Evolutionary conservation across 2,888 invertebrate genomes (phyloP).

Genomic region (Eilema sororculum): DNA sequence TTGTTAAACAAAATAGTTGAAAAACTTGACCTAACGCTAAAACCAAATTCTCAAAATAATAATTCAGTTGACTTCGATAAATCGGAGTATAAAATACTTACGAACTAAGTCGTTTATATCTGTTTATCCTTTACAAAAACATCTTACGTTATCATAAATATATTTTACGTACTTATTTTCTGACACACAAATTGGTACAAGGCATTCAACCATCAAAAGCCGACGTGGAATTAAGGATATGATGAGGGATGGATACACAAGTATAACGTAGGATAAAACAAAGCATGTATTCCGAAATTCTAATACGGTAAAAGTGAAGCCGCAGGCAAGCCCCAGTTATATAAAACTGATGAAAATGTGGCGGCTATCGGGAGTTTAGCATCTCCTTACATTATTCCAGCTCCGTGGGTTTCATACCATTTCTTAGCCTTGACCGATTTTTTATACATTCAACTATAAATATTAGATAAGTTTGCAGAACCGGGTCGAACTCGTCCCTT

Average conservation of each 20-base stretch:
- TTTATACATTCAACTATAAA: constrained; percentile 45
- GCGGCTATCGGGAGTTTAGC: constrained; percentile 34
- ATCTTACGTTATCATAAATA: constrained; percentile 33
- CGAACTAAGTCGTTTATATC: constrained; percentile 1
- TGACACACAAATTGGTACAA: constrained; percentile 3
- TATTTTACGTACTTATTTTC: background rate
- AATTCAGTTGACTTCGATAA: background rate
- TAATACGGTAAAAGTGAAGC: constrained; percentile 11
- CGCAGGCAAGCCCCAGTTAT: constrained; percentile 15
- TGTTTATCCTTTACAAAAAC: constrained; percentile 25
- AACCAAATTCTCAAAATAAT: background rate
- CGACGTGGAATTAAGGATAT: constrained; percentile 10
- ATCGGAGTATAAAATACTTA: background rate
- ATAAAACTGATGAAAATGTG: constrained; percentile 21
- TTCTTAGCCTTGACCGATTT: constrained; percentile 46
- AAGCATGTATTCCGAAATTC: constrained; percentile 12
- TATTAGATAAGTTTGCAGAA: constrained; percentile 46
- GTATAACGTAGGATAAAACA: constrained; percentile 14
- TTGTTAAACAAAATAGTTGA: too few species aligned
- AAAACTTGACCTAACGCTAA: too few species aligned
- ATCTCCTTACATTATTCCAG: constrained; percentile 35
- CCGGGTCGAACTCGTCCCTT: constrained; percentile 31
- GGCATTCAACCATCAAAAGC: constrained; percentile 13
- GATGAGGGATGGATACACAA: constrained; percentile 12
- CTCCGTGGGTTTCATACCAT: constrained; percentile 27